Conservation (phyloP, 2,888 invertebrate genomes). For the Calameuta filiformis region DNA sequence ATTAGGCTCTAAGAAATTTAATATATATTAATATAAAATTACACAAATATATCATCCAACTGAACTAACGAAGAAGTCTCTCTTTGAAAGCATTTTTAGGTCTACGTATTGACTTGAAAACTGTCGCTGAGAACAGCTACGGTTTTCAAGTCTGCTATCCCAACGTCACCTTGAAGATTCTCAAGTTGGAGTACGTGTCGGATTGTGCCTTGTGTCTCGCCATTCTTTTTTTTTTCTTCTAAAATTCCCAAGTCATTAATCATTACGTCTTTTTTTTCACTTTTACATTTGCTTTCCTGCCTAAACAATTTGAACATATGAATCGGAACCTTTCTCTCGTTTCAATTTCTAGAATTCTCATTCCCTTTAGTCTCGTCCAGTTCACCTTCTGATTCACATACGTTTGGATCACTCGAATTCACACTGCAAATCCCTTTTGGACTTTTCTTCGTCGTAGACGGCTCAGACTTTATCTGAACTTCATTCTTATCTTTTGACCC, state of each 20-base stretch:
- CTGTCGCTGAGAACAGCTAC: too few species aligned
- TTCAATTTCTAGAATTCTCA: too few species aligned
- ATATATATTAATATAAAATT: slow-evolving; percentile 49
- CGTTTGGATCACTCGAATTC: too few species aligned
- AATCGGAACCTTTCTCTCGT: too few species aligned
- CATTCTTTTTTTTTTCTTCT: background rate
- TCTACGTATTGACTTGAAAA: background rate
- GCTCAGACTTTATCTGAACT: background rate
- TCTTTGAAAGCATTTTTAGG: background rate
- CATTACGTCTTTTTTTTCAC: background rate
- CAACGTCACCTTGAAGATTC: background rate
- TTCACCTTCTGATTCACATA: too few species aligned
- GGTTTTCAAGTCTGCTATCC: too few species aligned
- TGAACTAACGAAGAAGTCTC: slow-evolving; percentile 26
- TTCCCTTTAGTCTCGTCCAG: too few species aligned
- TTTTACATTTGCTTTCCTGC: too few species aligned
- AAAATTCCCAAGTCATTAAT: background rate
- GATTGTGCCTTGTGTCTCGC: background rate
- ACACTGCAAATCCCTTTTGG: too few species aligned
- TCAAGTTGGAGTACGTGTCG: background rate
- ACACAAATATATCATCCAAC: slow-evolving; percentile 42
- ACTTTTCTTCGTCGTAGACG: too few species aligned
- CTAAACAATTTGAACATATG: too few species aligned
- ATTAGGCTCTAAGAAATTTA: slow-evolving; percentile 56
- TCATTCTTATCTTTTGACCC: background rate